phyloP scores from a whole-genome alignment of 2,797 vertebrate species.

The Galagoides demidoff region DNA sequence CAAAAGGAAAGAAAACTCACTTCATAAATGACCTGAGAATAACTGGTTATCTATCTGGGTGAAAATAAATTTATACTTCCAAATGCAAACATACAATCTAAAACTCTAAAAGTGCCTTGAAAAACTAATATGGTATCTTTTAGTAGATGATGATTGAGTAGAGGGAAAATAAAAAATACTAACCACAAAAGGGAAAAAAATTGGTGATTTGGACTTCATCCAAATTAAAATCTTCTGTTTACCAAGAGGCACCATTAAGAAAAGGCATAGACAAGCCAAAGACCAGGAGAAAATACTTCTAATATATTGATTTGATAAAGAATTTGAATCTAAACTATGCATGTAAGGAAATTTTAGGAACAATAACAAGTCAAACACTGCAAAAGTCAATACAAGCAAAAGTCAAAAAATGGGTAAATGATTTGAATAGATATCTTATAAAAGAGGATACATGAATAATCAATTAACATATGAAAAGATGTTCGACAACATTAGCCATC shows the following conservation, averaged over 20 bases:
- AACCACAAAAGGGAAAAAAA: not conserved
- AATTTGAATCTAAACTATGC: not conserved
- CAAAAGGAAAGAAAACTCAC: not conserved
- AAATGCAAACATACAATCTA: not conserved
- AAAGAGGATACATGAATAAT: not conserved
- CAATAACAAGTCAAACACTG: not conserved
- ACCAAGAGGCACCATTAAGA: not conserved
- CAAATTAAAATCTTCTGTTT: not conserved
- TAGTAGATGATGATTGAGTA: not conserved
- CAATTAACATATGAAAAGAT: not conserved
- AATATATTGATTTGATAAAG: not conserved
- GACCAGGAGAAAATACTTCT: not conserved
- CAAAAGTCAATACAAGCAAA: not conserved
- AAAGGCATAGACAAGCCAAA: not conserved
- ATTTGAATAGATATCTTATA: conserved; percentile 13
- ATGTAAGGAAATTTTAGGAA: not conserved
- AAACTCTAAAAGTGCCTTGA: not conserved
- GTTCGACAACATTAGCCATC: not conserved
- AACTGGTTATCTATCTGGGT: not conserved
- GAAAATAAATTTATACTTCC: not conserved
- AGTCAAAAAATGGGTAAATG: not conserved
- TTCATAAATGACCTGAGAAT: not conserved
- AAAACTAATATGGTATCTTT: not conserved
- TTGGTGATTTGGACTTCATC: not conserved
- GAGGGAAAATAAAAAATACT: not conserved